Base-by-base conservation (phyloP, 2,888 invertebrate species). In the Hypena proboscidalis region DNA sequence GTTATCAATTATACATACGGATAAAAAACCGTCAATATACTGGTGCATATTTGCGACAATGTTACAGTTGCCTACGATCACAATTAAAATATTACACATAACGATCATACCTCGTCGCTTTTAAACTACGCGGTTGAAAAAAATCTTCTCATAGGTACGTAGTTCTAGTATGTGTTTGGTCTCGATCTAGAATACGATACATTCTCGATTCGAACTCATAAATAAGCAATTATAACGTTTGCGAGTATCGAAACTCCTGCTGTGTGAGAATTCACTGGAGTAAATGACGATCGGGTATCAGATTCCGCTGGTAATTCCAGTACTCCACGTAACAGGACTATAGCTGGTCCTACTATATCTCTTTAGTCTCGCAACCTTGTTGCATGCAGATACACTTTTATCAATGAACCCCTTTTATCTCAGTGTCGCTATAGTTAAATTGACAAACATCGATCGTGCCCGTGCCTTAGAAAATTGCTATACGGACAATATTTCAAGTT, bases 141-240 rank as follows among this genome's bases (percentile, higher is more conserved):
- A 70, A 74, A 67, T 49, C 58, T 57, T 59, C 62, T 57, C 59
- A 63, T 64, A 53, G 6, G 9, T 25, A 31, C 19, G n/a, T n/a
- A 20, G 32, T 52, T 43, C 42, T 47, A 58, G 59, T 22, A 58
- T 60, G 46, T 40, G 13, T 23, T 50, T 57, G 66, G 70, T 67
- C 74, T 74, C 64, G 67, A 74, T 65, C 64, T 59, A 62, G 56
- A 67, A 65, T 63, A 62, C 54, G 53, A 64, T 60, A 57, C 63
- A 74, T 78, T 77, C 74, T 74, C 61, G 65, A 68, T 64, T 58
- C 50, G 49, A 59, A 63, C 63, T 64, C 54, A 72, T 68, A 74
- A 77, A 79, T 77, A 76, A 70, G 73, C 70, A 73, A 73, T 76
- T 72, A 70, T 59, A 52, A 46, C 27, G 50, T 27, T 45, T 41